Evolutionary conservation across 2,113 vertebrate genomes (phyloP).

Genomic region (Ceuthmochares aereus): DNA sequence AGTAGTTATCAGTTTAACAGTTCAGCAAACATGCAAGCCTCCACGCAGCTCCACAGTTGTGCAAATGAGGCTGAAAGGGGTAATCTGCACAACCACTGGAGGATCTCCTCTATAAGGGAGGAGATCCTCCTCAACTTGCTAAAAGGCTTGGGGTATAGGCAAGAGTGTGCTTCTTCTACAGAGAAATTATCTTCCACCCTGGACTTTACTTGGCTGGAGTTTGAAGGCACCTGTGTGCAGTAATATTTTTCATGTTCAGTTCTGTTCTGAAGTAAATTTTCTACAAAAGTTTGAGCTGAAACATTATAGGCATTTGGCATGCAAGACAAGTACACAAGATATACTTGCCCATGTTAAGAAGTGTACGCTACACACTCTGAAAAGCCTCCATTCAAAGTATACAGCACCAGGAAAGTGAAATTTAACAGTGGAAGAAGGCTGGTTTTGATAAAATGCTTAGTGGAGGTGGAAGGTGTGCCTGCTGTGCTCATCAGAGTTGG

Average conservation of each 20-base stretch:
- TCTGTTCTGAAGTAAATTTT: neutral
- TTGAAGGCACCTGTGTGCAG: fast-evolving
- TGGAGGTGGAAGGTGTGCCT: fast-evolving
- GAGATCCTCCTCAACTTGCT: fast-evolving
- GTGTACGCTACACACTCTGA: neutral
- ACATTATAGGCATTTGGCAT: neutral
- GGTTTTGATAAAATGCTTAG: neutral
- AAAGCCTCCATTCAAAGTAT: neutral
- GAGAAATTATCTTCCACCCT: neutral
- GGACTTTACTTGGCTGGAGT: neutral
- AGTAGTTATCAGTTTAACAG: neutral
- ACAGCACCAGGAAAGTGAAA: fast-evolving
- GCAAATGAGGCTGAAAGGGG: neutral
- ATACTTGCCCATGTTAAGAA: neutral
- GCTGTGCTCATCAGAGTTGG: neutral
- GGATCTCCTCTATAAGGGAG: fast-evolving
- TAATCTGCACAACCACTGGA: neutral
- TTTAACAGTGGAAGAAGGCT: neutral
- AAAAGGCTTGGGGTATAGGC: fast-evolving
- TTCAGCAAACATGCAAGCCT: neutral
- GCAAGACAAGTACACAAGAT: neutral
- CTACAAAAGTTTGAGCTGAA: neutral
- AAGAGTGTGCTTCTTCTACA: fast-evolving
- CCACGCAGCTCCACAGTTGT: neutral
- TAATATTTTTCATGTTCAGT: neutral